Conservation (phyloP, 2,888 invertebrate species). For the Noctua janthina region DNA sequence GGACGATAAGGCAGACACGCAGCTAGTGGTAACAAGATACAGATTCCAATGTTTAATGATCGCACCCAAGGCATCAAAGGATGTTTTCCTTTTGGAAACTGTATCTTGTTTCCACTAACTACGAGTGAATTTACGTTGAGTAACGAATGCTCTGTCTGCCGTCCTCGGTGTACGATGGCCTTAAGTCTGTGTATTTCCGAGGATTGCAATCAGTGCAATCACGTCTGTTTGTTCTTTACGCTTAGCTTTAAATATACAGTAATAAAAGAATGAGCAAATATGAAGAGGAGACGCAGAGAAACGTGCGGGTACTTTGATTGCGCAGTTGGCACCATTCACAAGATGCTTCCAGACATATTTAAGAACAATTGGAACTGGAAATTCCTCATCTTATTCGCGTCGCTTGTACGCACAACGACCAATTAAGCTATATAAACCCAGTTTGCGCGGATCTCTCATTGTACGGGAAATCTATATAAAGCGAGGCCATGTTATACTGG, state of each 20-base stretch:
- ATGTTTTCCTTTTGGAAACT: not conserved
- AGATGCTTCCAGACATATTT: not conserved
- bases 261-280: constrained; percentile 17
- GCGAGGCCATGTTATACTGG: too few relatives aligned
- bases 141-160: not conserved
- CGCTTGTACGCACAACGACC: not conserved
- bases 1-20: not conserved
- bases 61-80: not conserved
- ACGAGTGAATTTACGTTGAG: not conserved
- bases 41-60: not conserved
- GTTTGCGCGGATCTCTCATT: too few relatives aligned
- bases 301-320: constrained; percentile 6
- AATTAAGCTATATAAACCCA: too few relatives aligned
- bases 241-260: constrained; percentile 27
- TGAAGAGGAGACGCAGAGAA: not conserved
- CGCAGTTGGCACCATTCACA: not conserved
- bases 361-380: not conserved
- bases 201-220: constrained; percentile 23
- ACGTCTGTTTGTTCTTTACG: constrained; percentile 16
- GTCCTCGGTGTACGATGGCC: not conserved
- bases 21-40: not conserved
- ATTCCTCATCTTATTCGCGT: not conserved
- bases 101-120: not conserved
- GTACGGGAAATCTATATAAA: too few relatives aligned
- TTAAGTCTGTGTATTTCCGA: constrained; percentile 7